A percentile compares a stretch with the other conserved stretches of the same genome.
Conservation (phyloP, 92 coral and sea anemone species). For the Zoanthus sansibaricus region DNA sequence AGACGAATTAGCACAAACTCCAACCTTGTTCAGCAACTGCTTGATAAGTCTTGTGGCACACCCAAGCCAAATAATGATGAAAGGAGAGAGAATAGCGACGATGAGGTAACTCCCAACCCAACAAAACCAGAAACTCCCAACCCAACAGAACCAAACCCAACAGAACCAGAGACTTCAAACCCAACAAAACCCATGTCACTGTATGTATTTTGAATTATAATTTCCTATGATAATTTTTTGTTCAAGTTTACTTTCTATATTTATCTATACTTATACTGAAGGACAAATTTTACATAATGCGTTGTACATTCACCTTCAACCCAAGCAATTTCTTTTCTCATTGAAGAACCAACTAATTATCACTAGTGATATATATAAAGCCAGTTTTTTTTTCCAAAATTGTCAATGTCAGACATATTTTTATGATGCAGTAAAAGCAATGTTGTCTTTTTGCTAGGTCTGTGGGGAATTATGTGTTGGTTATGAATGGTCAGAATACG, state of each 20-base stretch:
- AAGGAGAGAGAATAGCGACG: slow-evolving; percentile 40
- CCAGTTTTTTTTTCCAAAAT: slow-evolving; percentile 17
- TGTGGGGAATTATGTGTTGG: slow-evolving; percentile 39
- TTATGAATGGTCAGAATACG: slow-evolving; percentile 36
- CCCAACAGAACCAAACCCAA: slow-evolving; percentile 27
- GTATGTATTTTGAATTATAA: slow-evolving; percentile 21
- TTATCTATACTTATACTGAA: slow-evolving; percentile 41
- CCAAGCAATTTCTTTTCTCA: slow-evolving; percentile 37
- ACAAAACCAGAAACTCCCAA: slow-evolving; percentile 3
- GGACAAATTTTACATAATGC: slow-evolving; percentile 33
- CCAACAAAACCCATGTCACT: slow-evolving; percentile 44
- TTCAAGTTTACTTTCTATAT: slow-evolving; percentile 41
- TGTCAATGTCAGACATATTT: slow-evolving; percentile 32
- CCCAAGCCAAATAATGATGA: slow-evolving; percentile 37
- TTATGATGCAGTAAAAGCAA: slow-evolving; percentile 20
- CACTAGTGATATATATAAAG: neutral
- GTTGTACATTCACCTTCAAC: slow-evolving; percentile 39
- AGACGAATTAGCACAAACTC: slow-evolving; percentile 42
- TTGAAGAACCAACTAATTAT: slow-evolving; percentile 39
- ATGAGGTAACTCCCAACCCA: slow-evolving; percentile 33
- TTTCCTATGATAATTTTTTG: slow-evolving; percentile 31
- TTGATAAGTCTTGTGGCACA: slow-evolving; percentile 27
- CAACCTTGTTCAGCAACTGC: slow-evolving; percentile 45
- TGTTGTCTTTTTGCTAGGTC: slow-evolving; percentile 29
- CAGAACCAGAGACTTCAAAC: slow-evolving; percentile 22